A percentile compares a stretch with the other conserved stretches of the same genome.
These are phyloP conservation scores for Malthinus flaveolus DNA, from an alignment of 2,888 invertebrate species.

Conservation along the genomic window DNA sequence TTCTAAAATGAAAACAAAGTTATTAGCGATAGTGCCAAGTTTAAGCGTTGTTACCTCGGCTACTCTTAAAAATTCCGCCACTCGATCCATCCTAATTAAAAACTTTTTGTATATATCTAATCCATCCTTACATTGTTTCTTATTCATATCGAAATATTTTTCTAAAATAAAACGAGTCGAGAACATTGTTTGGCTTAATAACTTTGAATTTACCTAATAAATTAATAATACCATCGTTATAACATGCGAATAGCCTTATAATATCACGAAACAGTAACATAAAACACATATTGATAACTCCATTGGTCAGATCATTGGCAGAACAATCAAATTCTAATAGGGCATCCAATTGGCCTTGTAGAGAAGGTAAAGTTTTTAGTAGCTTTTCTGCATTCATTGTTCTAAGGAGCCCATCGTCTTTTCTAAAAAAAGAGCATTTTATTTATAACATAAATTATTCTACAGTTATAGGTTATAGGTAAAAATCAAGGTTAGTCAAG, in stretches of 20 bases:
- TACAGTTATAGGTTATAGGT: too few relatives aligned
- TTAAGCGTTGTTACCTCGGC: conserved; percentile 59
- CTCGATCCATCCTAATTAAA: conserved; percentile 96
- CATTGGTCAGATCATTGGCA: conserved; percentile 95
- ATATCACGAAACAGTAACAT: conserved; percentile 83
- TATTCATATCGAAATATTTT: conserved; percentile 99
- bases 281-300: conserved; percentile 82
- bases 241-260: conserved; percentile 94
- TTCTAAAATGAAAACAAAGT: conserved; percentile 59
- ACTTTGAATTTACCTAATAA: conserved; percentile 68
- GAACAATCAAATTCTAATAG: conserved; percentile 97
- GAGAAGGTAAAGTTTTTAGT: conserved; percentile 91
- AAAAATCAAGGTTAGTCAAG: too few relatives aligned
- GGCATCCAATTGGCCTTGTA: conserved; percentile 94
- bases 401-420: conserved; percentile 94
- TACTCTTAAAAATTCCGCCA: conserved; percentile 95
- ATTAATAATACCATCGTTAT: conserved; percentile 99
- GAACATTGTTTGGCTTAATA: not conserved
- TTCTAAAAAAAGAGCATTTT: conserved; percentile 61
- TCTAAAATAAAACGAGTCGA: conserved; percentile 59
- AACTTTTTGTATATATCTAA: conserved; percentile 99
- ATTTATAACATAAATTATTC: too few relatives aligned
- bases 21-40: not conserved
- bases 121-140: conserved; percentile 97
- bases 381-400: conserved; percentile 98